phyloP scores from a whole-genome alignment of 1,140 invertebrate species.

The Pseudoatta argentina region DNA sequence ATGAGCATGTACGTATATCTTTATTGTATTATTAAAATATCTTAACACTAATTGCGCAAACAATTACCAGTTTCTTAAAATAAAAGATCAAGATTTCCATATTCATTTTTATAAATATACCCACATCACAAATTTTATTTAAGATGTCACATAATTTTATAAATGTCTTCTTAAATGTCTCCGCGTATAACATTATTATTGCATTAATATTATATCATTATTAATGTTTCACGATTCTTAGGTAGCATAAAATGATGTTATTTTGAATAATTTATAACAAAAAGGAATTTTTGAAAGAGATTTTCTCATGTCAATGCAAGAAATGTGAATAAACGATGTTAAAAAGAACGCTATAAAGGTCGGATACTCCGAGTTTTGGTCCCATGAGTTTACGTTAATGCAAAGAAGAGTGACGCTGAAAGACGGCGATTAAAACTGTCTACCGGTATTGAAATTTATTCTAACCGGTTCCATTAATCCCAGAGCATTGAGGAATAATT shows the following conservation, averaged over 20 bases:
- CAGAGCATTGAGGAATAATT: conserved; percentile 42
- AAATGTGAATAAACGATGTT: conserved; percentile 16
- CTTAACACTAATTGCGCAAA: too few species aligned
- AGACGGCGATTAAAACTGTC: conserved; percentile 55
- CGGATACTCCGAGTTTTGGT: conserved; percentile 21
- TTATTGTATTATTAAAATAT: too few species aligned
- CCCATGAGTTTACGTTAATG: conserved; percentile 31
- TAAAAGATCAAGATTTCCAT: too few species aligned
- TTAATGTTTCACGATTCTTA: neutral
- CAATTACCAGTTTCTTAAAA: too few species aligned
- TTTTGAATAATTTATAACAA: neutral
- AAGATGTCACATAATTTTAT: too few species aligned
- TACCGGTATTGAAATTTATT: conserved; percentile 60
- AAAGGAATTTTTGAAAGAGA: neutral
- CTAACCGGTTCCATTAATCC: conserved; percentile 36
- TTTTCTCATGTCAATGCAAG: conserved; percentile 14
- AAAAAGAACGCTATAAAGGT: conserved; percentile 34
- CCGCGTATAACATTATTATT: neutral
- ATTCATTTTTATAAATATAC: too few species aligned
- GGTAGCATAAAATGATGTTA: neutral
- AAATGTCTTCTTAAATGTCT: too few species aligned
- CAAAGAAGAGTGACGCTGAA: conserved; percentile 23
- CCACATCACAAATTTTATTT: too few species aligned
- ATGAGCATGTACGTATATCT: too few species aligned
- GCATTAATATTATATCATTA: neutral